phyloP scores from a whole-genome alignment of 2,888 invertebrate species.

The Geotrupes spiniger region DNA sequence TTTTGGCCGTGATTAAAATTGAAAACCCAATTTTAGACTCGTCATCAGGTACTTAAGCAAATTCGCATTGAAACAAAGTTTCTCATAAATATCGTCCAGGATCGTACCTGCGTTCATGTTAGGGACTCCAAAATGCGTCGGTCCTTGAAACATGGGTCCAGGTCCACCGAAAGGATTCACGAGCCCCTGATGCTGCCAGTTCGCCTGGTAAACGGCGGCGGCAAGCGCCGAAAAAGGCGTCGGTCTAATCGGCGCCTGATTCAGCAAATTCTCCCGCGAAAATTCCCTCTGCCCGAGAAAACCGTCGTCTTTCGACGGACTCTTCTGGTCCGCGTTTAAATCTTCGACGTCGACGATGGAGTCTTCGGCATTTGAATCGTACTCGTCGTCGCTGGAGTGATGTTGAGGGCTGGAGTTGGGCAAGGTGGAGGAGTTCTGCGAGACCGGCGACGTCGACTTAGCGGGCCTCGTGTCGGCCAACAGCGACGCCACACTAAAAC shows the following conservation, averaged over 20 bases:
- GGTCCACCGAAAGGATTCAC: conserved; percentile 57
- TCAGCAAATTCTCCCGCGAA: conserved; percentile 36
- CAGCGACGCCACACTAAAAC: conserved; percentile 86
- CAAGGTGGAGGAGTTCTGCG: conserved; percentile 53
- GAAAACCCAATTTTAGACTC: too few relatives aligned
- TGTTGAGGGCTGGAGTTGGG: conserved; percentile 38
- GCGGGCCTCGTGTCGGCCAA: conserved; percentile 75
- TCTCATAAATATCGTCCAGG: neutral
- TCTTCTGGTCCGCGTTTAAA: conserved; percentile 57
- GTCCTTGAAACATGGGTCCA: conserved; percentile 66
- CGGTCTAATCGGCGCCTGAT: conserved; percentile 67
- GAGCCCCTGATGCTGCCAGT: conserved; percentile 61
- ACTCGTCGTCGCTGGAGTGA: conserved; percentile 59
- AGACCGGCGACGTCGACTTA: conserved; percentile 52
- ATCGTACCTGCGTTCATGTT: conserved; percentile 50
- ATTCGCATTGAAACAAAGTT: neutral
- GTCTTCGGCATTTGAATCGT: conserved; percentile 68
- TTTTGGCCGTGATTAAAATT: too few relatives aligned
- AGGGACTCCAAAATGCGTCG: conserved; percentile 51
- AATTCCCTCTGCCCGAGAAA: conserved; percentile 39
- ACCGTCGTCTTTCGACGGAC: conserved; percentile 47
- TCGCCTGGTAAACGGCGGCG: conserved; percentile 61
- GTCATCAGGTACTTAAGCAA: neutral
- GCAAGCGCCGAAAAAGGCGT: conserved; percentile 74
- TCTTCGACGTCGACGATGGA: conserved; percentile 80